A percentile compares a stretch with the other conserved stretches of the same genome.
phyloP scores from a whole-genome alignment of 2,888 invertebrate genomes.

The Heliothis peltigera region DNA sequence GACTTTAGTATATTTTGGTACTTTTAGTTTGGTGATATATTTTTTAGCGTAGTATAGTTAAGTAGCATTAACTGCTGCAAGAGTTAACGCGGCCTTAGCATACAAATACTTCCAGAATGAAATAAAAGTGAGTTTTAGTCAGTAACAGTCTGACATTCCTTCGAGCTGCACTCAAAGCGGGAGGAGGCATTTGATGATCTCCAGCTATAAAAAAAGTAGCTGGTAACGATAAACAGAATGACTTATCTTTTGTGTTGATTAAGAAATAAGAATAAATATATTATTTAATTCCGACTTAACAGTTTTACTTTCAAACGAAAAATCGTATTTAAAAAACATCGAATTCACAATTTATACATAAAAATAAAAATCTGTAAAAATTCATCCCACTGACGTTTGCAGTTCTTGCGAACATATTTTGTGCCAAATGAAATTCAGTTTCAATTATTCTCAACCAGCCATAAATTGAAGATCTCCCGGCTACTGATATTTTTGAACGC shows the following conservation, averaged over 20 bases:
- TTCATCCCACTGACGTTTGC: conserved; percentile 38
- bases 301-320: conserved; percentile 31
- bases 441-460: conserved; percentile 56
- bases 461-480: conserved; percentile 38
- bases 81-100: too few species aligned
- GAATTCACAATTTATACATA: conserved; percentile 24
- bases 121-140: too few species aligned
- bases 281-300: too few species aligned
- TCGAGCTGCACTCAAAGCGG: too few species aligned
- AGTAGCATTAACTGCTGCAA: too few species aligned
- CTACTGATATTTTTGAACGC: conserved; percentile 36
- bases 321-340: conserved; percentile 37
- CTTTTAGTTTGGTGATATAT: neutral
- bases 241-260: neutral
- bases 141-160: too few species aligned
- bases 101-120: too few species aligned
- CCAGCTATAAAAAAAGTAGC: too few species aligned
- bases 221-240: neutral
- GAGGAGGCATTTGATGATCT: too few species aligned
- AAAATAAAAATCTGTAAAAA: conserved; percentile 34
- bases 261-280: too few species aligned
- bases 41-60: too few species aligned
- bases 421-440: conserved; percentile 59
- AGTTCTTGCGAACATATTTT: conserved; percentile 53
- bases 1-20: too few species aligned